Conservation (phyloP, 2,888 invertebrate genomes). For the Germaria angustata region DNA sequence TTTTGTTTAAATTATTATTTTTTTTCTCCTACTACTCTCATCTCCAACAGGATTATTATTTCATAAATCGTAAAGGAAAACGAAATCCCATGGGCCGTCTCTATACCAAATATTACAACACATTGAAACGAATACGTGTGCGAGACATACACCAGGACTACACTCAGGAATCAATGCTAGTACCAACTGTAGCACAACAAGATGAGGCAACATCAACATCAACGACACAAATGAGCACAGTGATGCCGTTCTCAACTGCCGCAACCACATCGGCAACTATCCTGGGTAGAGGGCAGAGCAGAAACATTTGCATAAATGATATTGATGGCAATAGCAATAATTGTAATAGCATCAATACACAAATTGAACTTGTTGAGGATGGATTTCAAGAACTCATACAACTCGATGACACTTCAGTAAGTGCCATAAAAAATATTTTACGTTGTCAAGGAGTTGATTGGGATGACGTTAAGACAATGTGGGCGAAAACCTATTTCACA, state of each 20-base stretch:
- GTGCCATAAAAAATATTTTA: conserved; percentile 64
- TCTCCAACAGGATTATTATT: conserved; percentile 65
- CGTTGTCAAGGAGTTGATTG: conserved; percentile 65
- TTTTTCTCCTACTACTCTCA: too few species aligned
- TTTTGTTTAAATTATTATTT: too few species aligned
- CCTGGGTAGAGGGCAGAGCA: background rate
- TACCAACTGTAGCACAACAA: background rate
- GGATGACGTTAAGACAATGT: conserved; percentile 67
- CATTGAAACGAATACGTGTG: conserved; percentile 56
- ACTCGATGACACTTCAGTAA: conserved; percentile 62
- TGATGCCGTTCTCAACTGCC: conserved; percentile 2
- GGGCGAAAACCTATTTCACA: conserved; percentile 64
- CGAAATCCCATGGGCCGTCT: conserved; percentile 68
- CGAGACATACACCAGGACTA: conserved; percentile 60
- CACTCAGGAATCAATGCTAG: conserved; percentile 35
- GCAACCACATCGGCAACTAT: conserved; percentile 4
- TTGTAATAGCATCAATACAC: conserved; percentile 46
- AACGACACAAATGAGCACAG: conserved; percentile 11
- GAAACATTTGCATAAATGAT: conserved; percentile 4
- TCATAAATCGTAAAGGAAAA: conserved; percentile 66
- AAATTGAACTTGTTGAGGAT: conserved; percentile 55
- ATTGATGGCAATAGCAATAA: conserved; percentile 40
- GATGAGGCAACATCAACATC: conserved; percentile 33
- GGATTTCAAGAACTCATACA: conserved; percentile 52
- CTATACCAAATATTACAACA: conserved; percentile 66